Percentiles rank a stretch among this genome's conserved stretches.
These are phyloP conservation scores for Holothuria scabra DNA, from an alignment of 53 echinoderm and acorn worm species.

Conservation along the genomic window DNA sequence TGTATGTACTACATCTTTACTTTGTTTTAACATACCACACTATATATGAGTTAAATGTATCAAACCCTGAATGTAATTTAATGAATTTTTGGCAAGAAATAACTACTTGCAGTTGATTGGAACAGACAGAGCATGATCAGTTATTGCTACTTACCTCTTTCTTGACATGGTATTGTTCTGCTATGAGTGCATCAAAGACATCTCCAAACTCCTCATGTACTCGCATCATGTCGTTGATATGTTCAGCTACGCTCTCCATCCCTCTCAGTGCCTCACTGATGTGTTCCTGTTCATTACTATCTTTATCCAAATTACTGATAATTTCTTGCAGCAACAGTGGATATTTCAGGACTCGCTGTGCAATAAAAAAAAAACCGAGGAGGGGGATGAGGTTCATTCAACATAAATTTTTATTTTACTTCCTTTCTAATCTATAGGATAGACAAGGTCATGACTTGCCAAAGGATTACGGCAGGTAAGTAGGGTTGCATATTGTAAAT, in stretches of 20 bases:
- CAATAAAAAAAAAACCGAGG: not conserved
- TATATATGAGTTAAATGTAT: no score
- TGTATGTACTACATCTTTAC: no score
- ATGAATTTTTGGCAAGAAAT: no score
- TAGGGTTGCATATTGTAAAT: no score
- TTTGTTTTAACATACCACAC: no score
- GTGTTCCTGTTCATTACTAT: conserved; percentile 89
- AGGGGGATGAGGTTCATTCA: no score
- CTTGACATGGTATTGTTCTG: conserved; percentile 91
- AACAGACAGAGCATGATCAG: no score
- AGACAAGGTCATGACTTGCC: no score
- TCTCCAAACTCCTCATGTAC: conserved; percentile 95
- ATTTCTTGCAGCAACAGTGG: conserved; percentile 89
- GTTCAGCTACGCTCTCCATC: conserved; percentile 92
- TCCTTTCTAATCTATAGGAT: not conserved
- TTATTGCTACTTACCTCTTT: conserved; percentile 73
- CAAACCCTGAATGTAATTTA: no score
- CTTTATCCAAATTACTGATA: conserved; percentile 72
- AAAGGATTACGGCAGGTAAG: no score
- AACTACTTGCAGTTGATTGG: no score
- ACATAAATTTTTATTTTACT: not conserved
- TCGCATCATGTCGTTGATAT: conserved; percentile 99
- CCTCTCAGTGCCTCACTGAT: conserved; percentile 82
- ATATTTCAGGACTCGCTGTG: conserved; percentile 93
- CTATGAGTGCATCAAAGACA: conserved; percentile 81